Base-by-base conservation (phyloP, 53 echinoderm and acorn worm species). In the Apostichopus leukothele region DNA sequence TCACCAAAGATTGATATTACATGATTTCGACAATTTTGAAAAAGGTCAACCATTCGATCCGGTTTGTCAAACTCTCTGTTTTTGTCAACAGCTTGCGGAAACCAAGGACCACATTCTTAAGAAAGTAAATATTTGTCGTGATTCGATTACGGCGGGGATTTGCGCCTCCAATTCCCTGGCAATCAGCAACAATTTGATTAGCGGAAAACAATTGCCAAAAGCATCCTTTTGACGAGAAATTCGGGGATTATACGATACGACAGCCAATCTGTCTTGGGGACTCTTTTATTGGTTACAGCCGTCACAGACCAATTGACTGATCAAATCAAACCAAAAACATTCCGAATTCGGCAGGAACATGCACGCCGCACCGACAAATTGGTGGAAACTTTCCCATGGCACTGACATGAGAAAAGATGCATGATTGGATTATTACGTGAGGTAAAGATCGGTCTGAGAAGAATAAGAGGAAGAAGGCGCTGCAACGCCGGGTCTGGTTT, bases 131-230 rank as follows among this genome's bases (percentile, higher is more conserved):
- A 60, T 66, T 85, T 67, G 20, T 8, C 67, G 25, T 85, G 85
- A 85, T 85, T 85, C 57, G 85, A 85, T 85, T 85, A 85, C 14
- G 27, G 4, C 18, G 39, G 50, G 51, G 85, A 85, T 85, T 85
- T 85, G 85, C 85, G 85, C 85, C 85, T 85, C 50, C 63, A 67
- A 85, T 85, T 85, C 85, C 85, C 66, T 67, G 67, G 85, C 85
- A 85, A 85, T 85, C 85, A 85, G 85, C 63, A 60, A 85, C 85
- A 85, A 85, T 85, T 85, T 51, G 85, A 85, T 85, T 85, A 85
- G 85, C 10, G 66, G 85, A 85, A 85, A 85, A 85, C 85, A 85
- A 85, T 85, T 85, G 85, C 85, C 85, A 85, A 66, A 60, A 85
- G 85, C 85, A 67, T 67, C 25, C 68, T 50, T 67, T 85, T 85